Evolutionary conservation across 2,113 vertebrate species (phyloP), one percentile per base, ranked within the genome.

Genomic region (Alligator sinensis): DNA sequence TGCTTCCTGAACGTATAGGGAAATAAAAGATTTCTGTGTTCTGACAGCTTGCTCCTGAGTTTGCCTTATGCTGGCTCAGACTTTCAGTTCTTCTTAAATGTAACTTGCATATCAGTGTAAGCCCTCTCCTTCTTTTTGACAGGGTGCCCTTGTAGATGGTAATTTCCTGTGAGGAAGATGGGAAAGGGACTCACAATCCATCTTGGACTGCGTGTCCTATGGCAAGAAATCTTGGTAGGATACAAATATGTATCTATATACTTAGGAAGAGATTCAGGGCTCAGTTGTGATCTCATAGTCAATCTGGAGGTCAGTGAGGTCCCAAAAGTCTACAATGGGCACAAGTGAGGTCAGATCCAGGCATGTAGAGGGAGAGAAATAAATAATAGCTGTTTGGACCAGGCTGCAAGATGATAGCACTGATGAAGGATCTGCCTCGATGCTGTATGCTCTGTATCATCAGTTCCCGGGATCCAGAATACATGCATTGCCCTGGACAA

Each of bases 141-240:
- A 97, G 94, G 97, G 89, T 97, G 95, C 96, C 97, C 94, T 97
- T 97, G 94, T 90, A 96, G 96, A 96, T 95, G 93, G 84, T 96
- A 97, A 97, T 97, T 96, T 96, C 89, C 91, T 9, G 22, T 59
- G 30, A 0, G 78, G 82, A 80, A 60, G 70, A 66, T 25, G 78
- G 91, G 94, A 92, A 91, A 87, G 63, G 92, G 82, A 72, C 87
- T 92, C 86, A 90, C 87, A 81, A 84, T 92, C 91, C 89, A 72
- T 77, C 86, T 63, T 77, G 89, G 89, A 75, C 4, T 92, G 68
- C 63, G 75, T 89, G 78, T 96, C 89, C 93, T 88, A 58, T 18
- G 4, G 91, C 90, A 92, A 96, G 91, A 58, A 34, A 6, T 87
- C 91, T 88, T 93, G 93, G 55, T 38, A 84, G 89, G 92, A 85